These are phyloP conservation scores for Diplosoma virens DNA, from an alignment of 23 tunicate genomes.

Conservation along the genomic window DNA sequence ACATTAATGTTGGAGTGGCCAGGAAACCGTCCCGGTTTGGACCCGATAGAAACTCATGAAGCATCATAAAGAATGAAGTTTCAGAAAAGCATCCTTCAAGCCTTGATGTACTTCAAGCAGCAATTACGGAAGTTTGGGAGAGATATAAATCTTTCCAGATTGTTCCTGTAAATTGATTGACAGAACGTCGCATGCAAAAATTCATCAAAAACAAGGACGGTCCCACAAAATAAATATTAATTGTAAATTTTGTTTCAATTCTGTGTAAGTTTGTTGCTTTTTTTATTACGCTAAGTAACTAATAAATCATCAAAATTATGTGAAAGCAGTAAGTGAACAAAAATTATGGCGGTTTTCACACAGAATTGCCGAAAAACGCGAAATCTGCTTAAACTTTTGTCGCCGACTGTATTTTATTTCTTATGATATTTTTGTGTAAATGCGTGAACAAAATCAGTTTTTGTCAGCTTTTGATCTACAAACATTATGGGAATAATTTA, in stretches of 20 bases:
- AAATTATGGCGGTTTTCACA: not conserved
- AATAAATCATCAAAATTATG: not conserved
- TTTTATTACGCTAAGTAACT: not conserved
- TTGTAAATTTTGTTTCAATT: not conserved
- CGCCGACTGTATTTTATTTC: not conserved
- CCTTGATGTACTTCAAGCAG: constrained; percentile 19
- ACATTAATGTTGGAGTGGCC: constrained; percentile 14
- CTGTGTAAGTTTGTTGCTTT: not conserved
- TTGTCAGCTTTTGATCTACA: not conserved
- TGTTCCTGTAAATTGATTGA: constrained; percentile 18
- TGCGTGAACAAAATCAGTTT: not conserved
- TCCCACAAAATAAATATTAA: not conserved
- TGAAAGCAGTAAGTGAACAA: not conserved
- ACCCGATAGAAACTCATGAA: constrained; percentile 12
- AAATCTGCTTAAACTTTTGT: not conserved
- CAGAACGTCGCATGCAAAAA: constrained; percentile 8
- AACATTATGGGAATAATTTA: not conserved
- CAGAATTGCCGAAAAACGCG: not conserved
- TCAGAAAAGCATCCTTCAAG: constrained; percentile 20
- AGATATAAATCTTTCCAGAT: not conserved
- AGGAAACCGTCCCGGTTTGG: constrained; percentile 14
- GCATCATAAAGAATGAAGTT: not conserved
- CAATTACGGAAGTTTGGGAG: constrained; percentile 12
- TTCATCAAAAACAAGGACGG: not conserved
- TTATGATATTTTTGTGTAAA: too few relatives aligned